Evolutionary conservation across 2,113 vertebrate species (phyloP).

Genomic region (Eudorcas thomsonii): DNA sequence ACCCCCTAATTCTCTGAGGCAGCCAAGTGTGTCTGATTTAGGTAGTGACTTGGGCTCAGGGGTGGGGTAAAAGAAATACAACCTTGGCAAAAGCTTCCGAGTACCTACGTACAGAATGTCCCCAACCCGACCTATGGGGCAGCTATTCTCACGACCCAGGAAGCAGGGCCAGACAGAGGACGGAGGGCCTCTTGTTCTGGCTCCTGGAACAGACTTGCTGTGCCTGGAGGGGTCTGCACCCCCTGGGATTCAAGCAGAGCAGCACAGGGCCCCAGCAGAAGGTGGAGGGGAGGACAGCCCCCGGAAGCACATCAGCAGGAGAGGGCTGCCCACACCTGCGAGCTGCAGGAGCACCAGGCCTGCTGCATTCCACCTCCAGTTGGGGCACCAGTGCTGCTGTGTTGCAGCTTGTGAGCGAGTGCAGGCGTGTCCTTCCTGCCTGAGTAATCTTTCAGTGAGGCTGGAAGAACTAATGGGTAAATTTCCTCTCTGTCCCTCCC

Average conservation of each 20-base stretch:
- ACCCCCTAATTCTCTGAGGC: constrained; percentile 35
- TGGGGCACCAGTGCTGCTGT: not conserved
- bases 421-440: constrained; percentile 55
- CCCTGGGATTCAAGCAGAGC: not conserved
- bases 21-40: constrained; percentile 42
- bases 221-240: not conserved
- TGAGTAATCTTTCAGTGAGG: constrained; percentile 35
- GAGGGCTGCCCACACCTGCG: not conserved
- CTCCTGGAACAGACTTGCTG: not conserved
- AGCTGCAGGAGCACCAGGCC: not conserved
- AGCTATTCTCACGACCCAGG: not conserved
- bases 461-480: not conserved
- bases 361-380: constrained; percentile 32
- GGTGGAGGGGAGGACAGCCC: not conserved
- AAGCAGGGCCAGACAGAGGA: not conserved
- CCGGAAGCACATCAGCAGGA: not conserved
- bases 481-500: not conserved
- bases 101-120: not conserved
- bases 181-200: not conserved
- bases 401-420: constrained; percentile 49
- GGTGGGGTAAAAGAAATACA: constrained; percentile 40
- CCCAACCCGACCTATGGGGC: not conserved
- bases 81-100: constrained; percentile 14
- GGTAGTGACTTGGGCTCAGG: constrained; percentile 29
- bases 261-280: not conserved